Base-by-base conservation (phyloP, 2,113 vertebrate genomes). In the Geococcyx californianus region DNA sequence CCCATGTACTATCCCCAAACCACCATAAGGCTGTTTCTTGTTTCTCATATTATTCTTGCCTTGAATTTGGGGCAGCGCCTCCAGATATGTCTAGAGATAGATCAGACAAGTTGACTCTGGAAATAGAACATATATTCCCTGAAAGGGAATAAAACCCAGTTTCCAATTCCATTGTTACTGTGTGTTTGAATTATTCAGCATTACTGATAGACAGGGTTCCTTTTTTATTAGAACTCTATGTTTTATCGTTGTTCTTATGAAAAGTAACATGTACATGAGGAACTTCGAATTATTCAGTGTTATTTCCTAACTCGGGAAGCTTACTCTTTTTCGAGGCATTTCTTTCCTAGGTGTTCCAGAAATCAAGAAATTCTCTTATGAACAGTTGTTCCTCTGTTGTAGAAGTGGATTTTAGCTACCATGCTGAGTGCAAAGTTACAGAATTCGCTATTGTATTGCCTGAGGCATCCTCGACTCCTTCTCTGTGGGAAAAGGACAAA, bases 371-470 rank as follows among this genome's bases (percentile, higher is more conserved):
- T 92, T 93, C 90, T 93, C 76, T 59, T 49, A 59, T 10, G 85
- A 93, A 24, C 82, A 75, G 76, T 90, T 95, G 94, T 96, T 95
- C 44, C 52, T 74, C 63, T 72, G 60, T 86, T 90, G 79, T 87
- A 90, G 76, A 55, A 90, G 82, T 86, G 67, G 72, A 77, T 94
- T 95, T 96, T 63, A 56, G 82, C 87, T 77, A 10, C 83, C 90
- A 62, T n/a, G 90, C 88, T 84, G 93, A 94, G 92, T 68, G 72
- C 94, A 90, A 68, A 93, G 94, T 78, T 95, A 92, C 88, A 89
- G 80, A 84, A 77, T 90, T 93, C 78, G 87, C 88, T 92, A 51
- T 81, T 93, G 94, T 96, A 96, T 95, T 60, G 94, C 96, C 94
- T 75, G 72, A 94, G 93, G 95, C 95, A 74, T 31, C 52, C 64